These are phyloP conservation scores for Trichosurus vulpecula DNA, from an alignment of 2,797 vertebrate genomes.

Conservation along the genomic window DNA sequence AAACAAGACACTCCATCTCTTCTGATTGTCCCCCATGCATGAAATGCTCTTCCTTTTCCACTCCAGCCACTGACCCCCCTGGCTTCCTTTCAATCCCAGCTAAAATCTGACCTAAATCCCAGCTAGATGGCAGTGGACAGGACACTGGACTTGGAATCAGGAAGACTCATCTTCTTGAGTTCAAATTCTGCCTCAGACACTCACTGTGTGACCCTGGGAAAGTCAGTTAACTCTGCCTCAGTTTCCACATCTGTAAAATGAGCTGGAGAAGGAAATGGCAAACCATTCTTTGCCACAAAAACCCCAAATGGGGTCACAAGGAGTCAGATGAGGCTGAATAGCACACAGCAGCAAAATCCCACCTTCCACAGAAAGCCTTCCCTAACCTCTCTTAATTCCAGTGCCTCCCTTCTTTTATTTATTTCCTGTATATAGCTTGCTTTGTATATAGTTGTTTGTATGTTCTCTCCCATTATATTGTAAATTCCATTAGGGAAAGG, in stretches of 20 bases:
- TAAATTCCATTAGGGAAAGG: not conserved
- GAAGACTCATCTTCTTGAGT: not conserved
- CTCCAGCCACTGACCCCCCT: not conserved
- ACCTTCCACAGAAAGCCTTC: not conserved
- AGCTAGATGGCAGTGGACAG: not conserved
- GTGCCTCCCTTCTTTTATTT: not conserved
- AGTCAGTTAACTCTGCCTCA: not conserved
- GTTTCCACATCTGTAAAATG: not conserved
- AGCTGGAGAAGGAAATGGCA: not conserved
- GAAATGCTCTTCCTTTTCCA: not conserved
- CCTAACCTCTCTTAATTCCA: not conserved
- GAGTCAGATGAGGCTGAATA: not conserved
- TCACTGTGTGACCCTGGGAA: not conserved
- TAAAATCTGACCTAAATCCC: not conserved
- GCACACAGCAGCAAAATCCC: not conserved
- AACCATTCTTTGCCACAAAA: not conserved
- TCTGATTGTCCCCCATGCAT: not conserved
- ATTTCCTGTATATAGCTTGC: not conserved
- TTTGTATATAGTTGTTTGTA: not conserved
- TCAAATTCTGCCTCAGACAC: not conserved
- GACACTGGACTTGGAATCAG: too few species aligned
- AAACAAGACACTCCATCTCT: not conserved
- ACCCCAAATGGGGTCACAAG: not conserved
- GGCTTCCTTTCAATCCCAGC: not conserved
- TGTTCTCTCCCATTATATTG: not conserved